Conservation (phyloP, 2,888 invertebrate genomes). For the Agrenia bidenticulata region DNA sequence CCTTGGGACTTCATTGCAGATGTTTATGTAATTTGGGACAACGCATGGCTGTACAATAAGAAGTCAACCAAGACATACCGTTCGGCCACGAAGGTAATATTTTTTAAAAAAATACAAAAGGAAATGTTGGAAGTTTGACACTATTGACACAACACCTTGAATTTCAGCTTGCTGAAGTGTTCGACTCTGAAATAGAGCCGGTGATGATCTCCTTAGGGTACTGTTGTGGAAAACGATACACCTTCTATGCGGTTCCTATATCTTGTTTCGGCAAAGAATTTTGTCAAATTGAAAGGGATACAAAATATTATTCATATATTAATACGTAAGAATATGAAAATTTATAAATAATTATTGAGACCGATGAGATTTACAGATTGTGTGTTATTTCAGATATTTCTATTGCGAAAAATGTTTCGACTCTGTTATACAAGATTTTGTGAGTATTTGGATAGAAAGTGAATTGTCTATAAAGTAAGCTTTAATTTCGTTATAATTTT, state of each 20-base stretch:
- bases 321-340: slow-evolving; percentile 83
- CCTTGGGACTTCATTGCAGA: slow-evolving; percentile 99
- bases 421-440: too few species aligned
- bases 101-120: background rate
- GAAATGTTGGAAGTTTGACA: slow-evolving; percentile 1
- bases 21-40: slow-evolving; percentile 99
- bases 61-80: slow-evolving; percentile 97
- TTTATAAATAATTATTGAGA: background rate
- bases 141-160: slow-evolving; percentile 11
- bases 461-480: too few species aligned
- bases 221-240: slow-evolving; percentile 98
- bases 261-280: slow-evolving; percentile 98
- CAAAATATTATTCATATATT: slow-evolving; percentile 96
- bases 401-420: slow-evolving; percentile 99
- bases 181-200: slow-evolving; percentile 95
- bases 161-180: slow-evolving; percentile 88
- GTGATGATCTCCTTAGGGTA: slow-evolving; percentile 98
- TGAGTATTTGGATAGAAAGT: too few species aligned
- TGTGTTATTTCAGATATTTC: slow-evolving; percentile 95
- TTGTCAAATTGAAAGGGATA: slow-evolving; percentile 96
- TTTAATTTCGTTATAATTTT: too few species aligned
- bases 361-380: background rate
- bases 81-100: slow-evolving; percentile 91
- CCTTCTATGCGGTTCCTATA: slow-evolving; percentile 96
- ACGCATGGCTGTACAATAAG: slow-evolving; percentile 98